phyloP scores from a whole-genome alignment of 2,113 vertebrate genomes.

The Marmota monax region DNA sequence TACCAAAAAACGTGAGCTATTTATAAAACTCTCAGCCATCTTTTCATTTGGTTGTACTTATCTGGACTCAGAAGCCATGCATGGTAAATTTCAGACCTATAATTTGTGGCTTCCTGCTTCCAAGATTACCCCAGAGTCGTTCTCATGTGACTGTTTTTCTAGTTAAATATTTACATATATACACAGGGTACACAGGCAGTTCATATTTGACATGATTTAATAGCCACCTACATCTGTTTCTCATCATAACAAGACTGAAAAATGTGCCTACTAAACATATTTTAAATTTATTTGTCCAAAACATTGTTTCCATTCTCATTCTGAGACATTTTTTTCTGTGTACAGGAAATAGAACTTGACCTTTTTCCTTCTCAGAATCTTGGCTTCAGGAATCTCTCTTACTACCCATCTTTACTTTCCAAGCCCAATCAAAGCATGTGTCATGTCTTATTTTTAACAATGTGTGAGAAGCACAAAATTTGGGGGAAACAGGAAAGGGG shows the following conservation, averaged over 20 bases:
- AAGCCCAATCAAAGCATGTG: conserved; percentile 40
- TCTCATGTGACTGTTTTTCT: conserved; percentile 81
- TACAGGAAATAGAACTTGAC: conserved; percentile 83
- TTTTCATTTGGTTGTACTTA: conserved; percentile 86
- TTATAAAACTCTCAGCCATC: conserved; percentile 80
- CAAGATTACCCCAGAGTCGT: conserved; percentile 76
- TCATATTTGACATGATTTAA: conserved; percentile 85
- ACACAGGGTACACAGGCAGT: conserved; percentile 56
- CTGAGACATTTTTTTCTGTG: conserved; percentile 80
- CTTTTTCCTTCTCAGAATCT: conserved; percentile 53
- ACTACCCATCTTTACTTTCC: conserved; percentile 61
- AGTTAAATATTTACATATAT: conserved; percentile 86
- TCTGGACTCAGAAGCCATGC: conserved; percentile 72
- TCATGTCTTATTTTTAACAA: conserved; percentile 65
- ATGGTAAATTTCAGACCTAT: conserved; percentile 84
- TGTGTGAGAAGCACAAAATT: conserved; percentile 38
- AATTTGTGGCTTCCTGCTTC: conserved; percentile 89
- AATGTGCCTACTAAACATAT: conserved; percentile 85
- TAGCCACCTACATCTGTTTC: conserved; percentile 85
- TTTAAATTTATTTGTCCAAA: conserved; percentile 82
- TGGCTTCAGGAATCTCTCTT: conserved; percentile 53
- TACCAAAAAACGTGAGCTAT: conserved; percentile 56
- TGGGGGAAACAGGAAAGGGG: not conserved
- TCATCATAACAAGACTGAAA: conserved; percentile 83
- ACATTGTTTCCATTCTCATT: conserved; percentile 73